phyloP scores from a whole-genome alignment of 2,888 invertebrate genomes.

The Erebia palarica region DNA sequence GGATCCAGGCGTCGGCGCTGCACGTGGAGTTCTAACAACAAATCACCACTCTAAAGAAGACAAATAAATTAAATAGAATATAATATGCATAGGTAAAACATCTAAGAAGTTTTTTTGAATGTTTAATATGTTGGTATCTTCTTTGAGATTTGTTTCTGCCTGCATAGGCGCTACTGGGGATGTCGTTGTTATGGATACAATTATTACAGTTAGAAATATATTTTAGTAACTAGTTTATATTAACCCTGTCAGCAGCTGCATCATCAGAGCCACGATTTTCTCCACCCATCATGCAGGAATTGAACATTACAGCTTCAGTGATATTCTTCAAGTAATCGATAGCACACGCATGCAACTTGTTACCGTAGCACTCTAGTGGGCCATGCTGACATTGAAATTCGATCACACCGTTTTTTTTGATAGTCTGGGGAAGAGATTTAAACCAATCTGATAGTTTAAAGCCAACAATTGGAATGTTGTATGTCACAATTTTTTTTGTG shows the following conservation, averaged over 20 bases:
- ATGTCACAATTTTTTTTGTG: no score
- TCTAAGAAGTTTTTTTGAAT: no score
- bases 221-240: background rate
- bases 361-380: slow-evolving; percentile 87
- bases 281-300: slow-evolving; percentile 85
- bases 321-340: slow-evolving; percentile 83
- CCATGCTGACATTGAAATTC: slow-evolving; percentile 90
- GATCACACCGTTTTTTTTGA: slow-evolving; percentile 41
- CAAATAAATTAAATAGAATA: background rate
- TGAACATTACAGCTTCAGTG: slow-evolving; percentile 82
- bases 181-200: background rate
- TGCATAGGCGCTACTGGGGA: background rate
- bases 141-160: no score
- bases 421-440: slow-evolving; percentile 48
- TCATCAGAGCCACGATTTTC: slow-evolving; percentile 40
- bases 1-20: no score
- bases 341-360: slow-evolving; percentile 90
- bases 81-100: background rate
- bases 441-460: no score
- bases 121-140: no score
- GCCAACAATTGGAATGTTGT: background rate
- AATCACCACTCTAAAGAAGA: background rate
- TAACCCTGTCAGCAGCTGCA: slow-evolving; percentile 41
- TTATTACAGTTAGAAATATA: background rate
- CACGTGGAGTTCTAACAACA: no score